A percentile compares a stretch with the other conserved stretches of the same genome.
These are phyloP conservation scores for Danio jaintianensis DNA, from an alignment of 2,797 vertebrate species.

Conservation along the genomic window DNA sequence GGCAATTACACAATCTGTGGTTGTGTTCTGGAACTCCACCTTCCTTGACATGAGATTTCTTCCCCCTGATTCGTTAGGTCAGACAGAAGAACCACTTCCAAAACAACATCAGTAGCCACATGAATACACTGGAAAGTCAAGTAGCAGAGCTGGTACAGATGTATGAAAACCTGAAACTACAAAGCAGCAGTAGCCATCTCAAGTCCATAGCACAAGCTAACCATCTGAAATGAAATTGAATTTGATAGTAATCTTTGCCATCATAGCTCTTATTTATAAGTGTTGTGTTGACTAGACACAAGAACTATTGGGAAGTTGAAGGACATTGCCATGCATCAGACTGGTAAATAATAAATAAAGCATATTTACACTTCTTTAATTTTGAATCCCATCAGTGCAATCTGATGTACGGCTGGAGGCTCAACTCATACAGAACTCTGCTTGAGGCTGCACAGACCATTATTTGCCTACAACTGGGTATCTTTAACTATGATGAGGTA, in stretches of 20 bases:
- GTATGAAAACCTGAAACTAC: too few relatives aligned
- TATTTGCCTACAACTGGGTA: slow-evolving; percentile 93
- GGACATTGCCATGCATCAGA: background rate
- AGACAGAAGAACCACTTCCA: too few relatives aligned
- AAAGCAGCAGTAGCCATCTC: background rate
- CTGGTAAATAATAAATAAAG: background rate
- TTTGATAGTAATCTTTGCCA: background rate
- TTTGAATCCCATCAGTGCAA: slow-evolving; percentile 81
- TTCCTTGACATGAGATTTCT: too few relatives aligned
- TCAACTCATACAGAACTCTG: slow-evolving; percentile 91
- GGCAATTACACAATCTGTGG: too few relatives aligned
- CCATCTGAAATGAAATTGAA: background rate
- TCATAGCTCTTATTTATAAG: background rate
- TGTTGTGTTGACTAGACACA: background rate
- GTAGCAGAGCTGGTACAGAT: too few relatives aligned
- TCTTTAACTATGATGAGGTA: slow-evolving; percentile 98
- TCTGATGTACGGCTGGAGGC: slow-evolving; percentile 94
- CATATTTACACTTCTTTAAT: background rate
- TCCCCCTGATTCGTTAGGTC: too few relatives aligned
- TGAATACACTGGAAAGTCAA: too few relatives aligned
- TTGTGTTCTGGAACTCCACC: too few relatives aligned
- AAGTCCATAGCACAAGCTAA: background rate
- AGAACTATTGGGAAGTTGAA: background rate
- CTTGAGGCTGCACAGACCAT: slow-evolving; percentile 88
- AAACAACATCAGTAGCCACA: too few relatives aligned